Evolutionary conservation across 2,888 invertebrate species (phyloP).

Genomic region (Sabatieria punctata): DNA sequence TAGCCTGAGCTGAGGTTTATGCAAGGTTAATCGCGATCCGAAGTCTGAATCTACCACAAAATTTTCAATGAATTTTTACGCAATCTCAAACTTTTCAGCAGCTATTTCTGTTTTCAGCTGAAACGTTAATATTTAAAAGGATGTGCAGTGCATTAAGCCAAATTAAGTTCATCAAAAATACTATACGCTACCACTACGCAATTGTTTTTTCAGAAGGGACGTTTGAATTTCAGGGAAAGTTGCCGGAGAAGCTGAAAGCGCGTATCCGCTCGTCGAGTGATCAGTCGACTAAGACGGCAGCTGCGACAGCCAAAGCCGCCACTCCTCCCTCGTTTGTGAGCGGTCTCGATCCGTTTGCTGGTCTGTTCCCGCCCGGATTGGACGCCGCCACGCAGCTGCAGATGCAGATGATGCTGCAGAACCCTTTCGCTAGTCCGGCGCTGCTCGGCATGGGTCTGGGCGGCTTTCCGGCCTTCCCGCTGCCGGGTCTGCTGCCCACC

Average conservation of each 20-base stretch:
- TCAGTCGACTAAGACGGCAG: neutral
- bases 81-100: too few relatives aligned
- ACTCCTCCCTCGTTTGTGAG: neutral
- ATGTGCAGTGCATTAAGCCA: too few relatives aligned
- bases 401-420: conserved; percentile 3
- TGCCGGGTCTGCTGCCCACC: neutral
- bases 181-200: too few relatives aligned
- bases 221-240: neutral
- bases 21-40: too few relatives aligned
- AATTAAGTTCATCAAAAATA: too few relatives aligned
- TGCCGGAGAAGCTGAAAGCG: conserved; percentile 4
- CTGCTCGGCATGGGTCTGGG: conserved; percentile 1
- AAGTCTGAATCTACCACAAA: too few relatives aligned
- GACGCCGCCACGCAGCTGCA: conserved; percentile 5
- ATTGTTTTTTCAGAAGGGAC: too few relatives aligned
- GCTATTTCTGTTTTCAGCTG: too few relatives aligned
- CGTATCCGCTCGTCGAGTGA: neutral
- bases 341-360: too few relatives aligned
- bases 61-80: too few relatives aligned
- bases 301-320: neutral
- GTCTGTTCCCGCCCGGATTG: neutral
- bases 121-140: too few relatives aligned
- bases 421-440: neutral
- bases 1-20: too few relatives aligned
- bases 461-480: neutral